phyloP scores from a whole-genome alignment of 1,140 invertebrate genomes.

The Meteorus sp. region DNA sequence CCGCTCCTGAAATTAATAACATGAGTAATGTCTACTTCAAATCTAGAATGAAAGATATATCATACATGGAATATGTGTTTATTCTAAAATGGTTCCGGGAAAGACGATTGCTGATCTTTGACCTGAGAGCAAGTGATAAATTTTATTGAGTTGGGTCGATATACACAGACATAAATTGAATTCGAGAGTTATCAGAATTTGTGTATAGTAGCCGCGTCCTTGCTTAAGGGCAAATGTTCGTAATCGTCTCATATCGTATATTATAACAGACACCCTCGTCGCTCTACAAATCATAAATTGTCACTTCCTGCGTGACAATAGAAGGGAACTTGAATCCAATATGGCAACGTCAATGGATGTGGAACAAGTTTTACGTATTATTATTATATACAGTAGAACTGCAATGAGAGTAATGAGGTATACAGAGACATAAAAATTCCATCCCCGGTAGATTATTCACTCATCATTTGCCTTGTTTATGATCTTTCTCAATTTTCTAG shows the following conservation, averaged over 20 bases:
- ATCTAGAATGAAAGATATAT: too few relatives aligned
- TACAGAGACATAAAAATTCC: too few relatives aligned
- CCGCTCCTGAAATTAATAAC: too few relatives aligned
- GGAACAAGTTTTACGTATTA: slow-evolving; percentile 22
- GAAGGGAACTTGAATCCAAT: slow-evolving; percentile 16
- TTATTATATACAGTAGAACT: too few relatives aligned
- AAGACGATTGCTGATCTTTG: slow-evolving; percentile 36
- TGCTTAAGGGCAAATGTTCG: slow-evolving; percentile 7
- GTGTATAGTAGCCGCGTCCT: neutral
- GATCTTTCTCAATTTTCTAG: too few relatives aligned
- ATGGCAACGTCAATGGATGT: slow-evolving; percentile 1
- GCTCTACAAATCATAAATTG: slow-evolving; percentile 45
- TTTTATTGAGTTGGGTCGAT: neutral
- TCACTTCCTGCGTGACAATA: slow-evolving; percentile 48
- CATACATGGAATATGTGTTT: too few relatives aligned
- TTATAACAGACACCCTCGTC: too few relatives aligned
- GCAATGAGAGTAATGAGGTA: too few relatives aligned
- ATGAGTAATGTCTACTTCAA: too few relatives aligned
- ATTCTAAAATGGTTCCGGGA: too few relatives aligned
- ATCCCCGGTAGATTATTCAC: too few relatives aligned
- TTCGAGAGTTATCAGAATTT: neutral
- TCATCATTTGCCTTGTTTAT: too few relatives aligned
- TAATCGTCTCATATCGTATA: slow-evolving; percentile 14
- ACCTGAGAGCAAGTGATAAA: slow-evolving; percentile 28
- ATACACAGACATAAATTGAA: neutral